A percentile compares a stretch with the other conserved stretches of the same genome.
Evolutionary conservation across 2,797 vertebrate genomes (phyloP).

Genomic region (Hydrolagus colliei): DNA sequence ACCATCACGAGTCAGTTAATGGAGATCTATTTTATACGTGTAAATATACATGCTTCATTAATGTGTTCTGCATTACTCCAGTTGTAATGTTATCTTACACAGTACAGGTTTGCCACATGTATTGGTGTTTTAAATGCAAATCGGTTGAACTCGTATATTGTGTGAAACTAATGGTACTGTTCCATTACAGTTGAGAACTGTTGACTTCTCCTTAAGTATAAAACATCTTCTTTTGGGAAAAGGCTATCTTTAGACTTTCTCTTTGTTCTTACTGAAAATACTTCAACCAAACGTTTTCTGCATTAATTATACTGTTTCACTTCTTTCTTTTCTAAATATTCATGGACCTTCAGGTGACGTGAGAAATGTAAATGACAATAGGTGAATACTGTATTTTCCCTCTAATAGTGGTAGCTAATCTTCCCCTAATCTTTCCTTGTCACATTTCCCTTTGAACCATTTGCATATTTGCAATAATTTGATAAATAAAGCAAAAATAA

Average conservation of each 20-base stretch:
- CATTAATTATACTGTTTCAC: slow-evolving; percentile 1
- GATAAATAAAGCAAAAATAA: neutral
- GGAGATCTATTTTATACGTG: no score
- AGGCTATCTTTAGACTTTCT: neutral
- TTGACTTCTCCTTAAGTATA: no score
- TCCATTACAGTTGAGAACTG: no score
- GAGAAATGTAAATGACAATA: slow-evolving; percentile 30
- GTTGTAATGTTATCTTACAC: no score
- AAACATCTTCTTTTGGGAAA: neutral
- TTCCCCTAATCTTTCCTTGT: neutral
- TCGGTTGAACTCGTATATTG: no score
- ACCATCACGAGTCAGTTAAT: no score
- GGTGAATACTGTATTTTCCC: slow-evolving; percentile 12
- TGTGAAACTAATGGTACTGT: no score
- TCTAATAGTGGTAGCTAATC: neutral
- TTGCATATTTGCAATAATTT: slow-evolving; percentile 4
- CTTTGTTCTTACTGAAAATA: neutral
- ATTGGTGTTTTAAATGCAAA: no score
- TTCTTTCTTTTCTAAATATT: neutral
- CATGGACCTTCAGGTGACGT: slow-evolving; percentile 18
- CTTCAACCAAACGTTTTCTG: neutral
- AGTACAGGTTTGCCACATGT: no score
- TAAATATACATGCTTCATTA: no score
- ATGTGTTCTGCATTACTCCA: no score
- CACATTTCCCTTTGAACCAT: neutral